A percentile compares a stretch with the other conserved stretches of the same genome.
Evolutionary conservation across 2,797 vertebrate species (phyloP).

Genomic region (Uromys caudimaculatus): DNA sequence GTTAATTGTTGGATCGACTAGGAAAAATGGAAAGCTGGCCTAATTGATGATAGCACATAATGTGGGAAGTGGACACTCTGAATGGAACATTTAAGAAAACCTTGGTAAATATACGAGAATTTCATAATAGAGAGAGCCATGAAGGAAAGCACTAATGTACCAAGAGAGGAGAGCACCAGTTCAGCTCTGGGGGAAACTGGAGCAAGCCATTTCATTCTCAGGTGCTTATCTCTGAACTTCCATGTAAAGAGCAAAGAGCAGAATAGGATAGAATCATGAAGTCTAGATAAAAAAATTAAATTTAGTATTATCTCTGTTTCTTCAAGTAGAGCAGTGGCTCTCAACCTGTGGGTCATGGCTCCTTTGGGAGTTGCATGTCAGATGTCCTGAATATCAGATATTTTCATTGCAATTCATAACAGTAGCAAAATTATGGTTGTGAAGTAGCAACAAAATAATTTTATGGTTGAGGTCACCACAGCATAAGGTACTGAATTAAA

Average conservation of each 20-base stretch:
- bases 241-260: background rate
- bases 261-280: background rate
- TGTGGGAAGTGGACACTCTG: background rate
- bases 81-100: background rate
- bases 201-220: background rate
- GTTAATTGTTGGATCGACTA: background rate
- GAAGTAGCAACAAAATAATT: background rate
- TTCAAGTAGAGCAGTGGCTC: background rate
- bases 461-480: background rate
- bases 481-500: background rate
- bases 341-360: background rate
- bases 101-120: background rate
- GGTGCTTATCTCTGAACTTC: slow-evolving; percentile 3
- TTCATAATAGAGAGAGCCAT: slow-evolving; percentile 11
- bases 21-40: background rate
- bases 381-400: background rate
- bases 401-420: background rate
- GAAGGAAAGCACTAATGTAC: background rate
- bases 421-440: background rate
- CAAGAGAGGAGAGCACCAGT: background rate
- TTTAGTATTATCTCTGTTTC: background rate
- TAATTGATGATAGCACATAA: background rate
- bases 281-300: background rate
- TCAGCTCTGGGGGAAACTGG: background rate
- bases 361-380: background rate